Base-by-base conservation (phyloP, 2,113 vertebrate species). In the Corydoras sp. region DNA sequence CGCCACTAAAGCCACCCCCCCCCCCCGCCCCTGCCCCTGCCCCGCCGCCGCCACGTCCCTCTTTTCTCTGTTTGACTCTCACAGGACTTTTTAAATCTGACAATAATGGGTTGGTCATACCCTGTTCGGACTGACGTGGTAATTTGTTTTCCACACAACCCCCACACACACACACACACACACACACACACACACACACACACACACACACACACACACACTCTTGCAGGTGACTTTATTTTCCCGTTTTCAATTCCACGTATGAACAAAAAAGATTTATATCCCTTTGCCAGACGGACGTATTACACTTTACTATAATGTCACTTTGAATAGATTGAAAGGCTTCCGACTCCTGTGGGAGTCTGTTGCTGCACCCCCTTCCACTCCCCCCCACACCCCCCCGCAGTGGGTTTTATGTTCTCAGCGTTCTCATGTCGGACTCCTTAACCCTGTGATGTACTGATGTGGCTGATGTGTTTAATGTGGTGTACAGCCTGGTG, bases 391-490 rank as follows among this genome's bases (percentile, higher is more conserved):
- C 7, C 7, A 9, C 7, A 9, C 3, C 13, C 10, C 51, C 11
- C 55, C 35, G 29, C 56, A 29, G 15, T 70, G 50, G 65, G 62
- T 51, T 10, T n/a, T 64, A 14, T 58, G 15, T 32, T 65, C n/a
- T 5, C 18, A 24, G 7, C 29, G 58, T 58, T 24, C 11, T 30
- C 3, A 12, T 24, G 15, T 35, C 13, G 0, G 58, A 74, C 66
- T 91, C 91, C 92, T 98, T 99, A 77, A 86, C 84, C 78, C 58
- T 80, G 24, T 10, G 2, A 7, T 73, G 70, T 80, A 99, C 96
- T 88, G 95, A 98, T 90, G 91, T 80, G 15, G 90, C 87, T 82
- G 97, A 98, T 81, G 92, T 97, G 79, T 98, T 93, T 87, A 93
- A 89, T 77, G 86, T 92, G 83, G 76, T 99, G 59, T 93, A 89